Evolutionary conservation across 2,113 vertebrate species (phyloP).

Genomic region (Istiophorus platypterus): DNA sequence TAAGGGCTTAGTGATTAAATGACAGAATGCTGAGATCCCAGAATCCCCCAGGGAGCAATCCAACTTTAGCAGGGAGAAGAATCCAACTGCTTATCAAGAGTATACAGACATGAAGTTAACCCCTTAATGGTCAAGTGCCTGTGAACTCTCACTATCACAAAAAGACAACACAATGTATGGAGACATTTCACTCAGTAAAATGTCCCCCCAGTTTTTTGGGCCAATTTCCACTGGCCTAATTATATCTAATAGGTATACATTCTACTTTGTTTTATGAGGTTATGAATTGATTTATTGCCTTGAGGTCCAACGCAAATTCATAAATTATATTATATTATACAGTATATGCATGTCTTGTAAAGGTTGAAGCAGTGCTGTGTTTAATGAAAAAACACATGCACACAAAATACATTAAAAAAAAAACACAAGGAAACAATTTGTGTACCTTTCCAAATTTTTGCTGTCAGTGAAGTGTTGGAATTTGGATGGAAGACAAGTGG

Average conservation of each 20-base stretch:
- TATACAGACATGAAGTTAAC: slow-evolving; percentile 42
- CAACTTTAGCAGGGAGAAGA: too few relatives aligned
- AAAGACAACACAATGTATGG: slow-evolving; percentile 3
- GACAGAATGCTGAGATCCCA: slow-evolving; percentile 12
- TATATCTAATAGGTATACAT: background rate
- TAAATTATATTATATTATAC: background rate
- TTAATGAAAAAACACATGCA: background rate
- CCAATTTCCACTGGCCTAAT: slow-evolving; percentile 35
- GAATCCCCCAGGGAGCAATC: slow-evolving; percentile 15
- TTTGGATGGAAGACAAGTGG: too few relatives aligned
- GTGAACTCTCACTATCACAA: slow-evolving; percentile 5
- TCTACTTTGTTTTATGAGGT: background rate
- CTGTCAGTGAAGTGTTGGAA: too few relatives aligned
- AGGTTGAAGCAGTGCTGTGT: too few relatives aligned
- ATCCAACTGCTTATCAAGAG: slow-evolving; percentile 32
- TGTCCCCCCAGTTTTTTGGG: slow-evolving; percentile 38
- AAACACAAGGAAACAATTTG: background rate
- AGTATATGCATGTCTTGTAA: too few relatives aligned
- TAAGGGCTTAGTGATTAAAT: slow-evolving; percentile 9
- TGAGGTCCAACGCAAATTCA: background rate
- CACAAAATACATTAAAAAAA: too few relatives aligned
- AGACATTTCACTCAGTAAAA: slow-evolving; percentile 26
- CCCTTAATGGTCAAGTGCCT: slow-evolving; percentile 41
- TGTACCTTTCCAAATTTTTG: background rate
- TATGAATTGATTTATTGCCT: slow-evolving; percentile 4